Evolutionary conservation across 2,888 invertebrate species (phyloP).

Genomic region (Drosophila ezoana): DNA sequence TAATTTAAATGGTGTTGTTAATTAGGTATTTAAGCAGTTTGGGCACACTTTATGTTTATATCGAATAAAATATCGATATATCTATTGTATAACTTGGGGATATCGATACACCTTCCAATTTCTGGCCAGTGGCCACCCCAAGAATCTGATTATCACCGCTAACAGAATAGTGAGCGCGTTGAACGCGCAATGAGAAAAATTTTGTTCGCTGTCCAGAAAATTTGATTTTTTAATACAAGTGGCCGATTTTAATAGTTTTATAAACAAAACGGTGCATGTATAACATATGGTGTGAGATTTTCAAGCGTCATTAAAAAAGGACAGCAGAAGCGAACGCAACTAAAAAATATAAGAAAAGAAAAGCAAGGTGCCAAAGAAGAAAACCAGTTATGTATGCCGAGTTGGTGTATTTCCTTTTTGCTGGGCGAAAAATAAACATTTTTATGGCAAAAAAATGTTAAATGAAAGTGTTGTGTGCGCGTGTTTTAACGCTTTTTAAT

Average conservation of each 20-base stretch:
- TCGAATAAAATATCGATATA: slow-evolving; percentile 14
- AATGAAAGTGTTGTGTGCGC: slow-evolving; percentile 69
- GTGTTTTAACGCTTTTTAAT: slow-evolving; percentile 53
- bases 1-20: background rate
- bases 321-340: slow-evolving; percentile 7
- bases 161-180: slow-evolving; percentile 44
- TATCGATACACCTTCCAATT: slow-evolving; percentile 22
- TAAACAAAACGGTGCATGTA: slow-evolving; percentile 27
- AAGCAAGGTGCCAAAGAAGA: slow-evolving; percentile 47
- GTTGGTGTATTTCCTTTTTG: slow-evolving; percentile 65
- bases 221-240: slow-evolving; percentile 27
- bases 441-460: slow-evolving; percentile 63
- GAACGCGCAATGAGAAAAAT: slow-evolving; percentile 50
- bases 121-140: slow-evolving; percentile 25
- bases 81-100: slow-evolving; percentile 7
- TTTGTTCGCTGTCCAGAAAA: slow-evolving; percentile 20
- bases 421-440: slow-evolving; percentile 52
- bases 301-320: slow-evolving; percentile 2
- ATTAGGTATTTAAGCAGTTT: background rate
- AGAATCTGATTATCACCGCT: slow-evolving; percentile 44
- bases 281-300: slow-evolving; percentile 18
- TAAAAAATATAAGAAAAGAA: slow-evolving; percentile 16
- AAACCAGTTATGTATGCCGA: slow-evolving; percentile 69
- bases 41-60: background rate
- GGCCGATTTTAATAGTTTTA: slow-evolving; percentile 30